Conservation (phyloP, 2,113 vertebrate species). For the Psammodynastes pulverulentus region DNA sequence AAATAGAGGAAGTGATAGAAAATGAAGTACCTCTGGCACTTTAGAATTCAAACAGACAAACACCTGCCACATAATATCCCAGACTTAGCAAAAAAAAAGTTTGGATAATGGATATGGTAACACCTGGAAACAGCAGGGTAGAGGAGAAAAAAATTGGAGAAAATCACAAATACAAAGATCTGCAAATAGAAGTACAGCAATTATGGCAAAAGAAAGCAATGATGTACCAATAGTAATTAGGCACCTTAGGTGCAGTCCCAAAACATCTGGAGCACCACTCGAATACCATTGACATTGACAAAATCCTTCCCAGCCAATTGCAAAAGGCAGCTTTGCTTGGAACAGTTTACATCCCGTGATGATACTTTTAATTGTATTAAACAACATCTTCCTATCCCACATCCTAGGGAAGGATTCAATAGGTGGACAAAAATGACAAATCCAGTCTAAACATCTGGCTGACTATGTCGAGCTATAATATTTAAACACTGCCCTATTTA, state of each 20-base stretch:
- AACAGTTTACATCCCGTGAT: neutral
- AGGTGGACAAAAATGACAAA: neutral
- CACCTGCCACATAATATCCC: neutral
- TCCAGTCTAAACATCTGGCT: neutral
- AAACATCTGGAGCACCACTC: neutral
- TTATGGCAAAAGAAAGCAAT: neutral
- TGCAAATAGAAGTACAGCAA: neutral
- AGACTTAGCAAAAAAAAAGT: neutral
- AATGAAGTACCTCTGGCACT: neutral
- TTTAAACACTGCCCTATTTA: neutral
- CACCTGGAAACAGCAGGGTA: neutral
- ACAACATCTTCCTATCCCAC: neutral
- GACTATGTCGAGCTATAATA: neutral
- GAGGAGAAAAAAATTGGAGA: neutral
- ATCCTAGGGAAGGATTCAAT: neutral
- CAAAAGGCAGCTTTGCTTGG: neutral
- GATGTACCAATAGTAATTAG: neutral
- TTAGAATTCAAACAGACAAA: neutral
- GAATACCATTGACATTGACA: neutral
- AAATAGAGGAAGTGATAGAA: neutral
- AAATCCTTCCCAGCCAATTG: neutral
- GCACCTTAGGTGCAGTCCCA: neutral
- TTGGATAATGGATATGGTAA: neutral
- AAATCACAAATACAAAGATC: neutral
- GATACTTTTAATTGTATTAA: neutral